phyloP scores from a whole-genome alignment of 2,888 invertebrate genomes.

The Spilarctia lutea region DNA sequence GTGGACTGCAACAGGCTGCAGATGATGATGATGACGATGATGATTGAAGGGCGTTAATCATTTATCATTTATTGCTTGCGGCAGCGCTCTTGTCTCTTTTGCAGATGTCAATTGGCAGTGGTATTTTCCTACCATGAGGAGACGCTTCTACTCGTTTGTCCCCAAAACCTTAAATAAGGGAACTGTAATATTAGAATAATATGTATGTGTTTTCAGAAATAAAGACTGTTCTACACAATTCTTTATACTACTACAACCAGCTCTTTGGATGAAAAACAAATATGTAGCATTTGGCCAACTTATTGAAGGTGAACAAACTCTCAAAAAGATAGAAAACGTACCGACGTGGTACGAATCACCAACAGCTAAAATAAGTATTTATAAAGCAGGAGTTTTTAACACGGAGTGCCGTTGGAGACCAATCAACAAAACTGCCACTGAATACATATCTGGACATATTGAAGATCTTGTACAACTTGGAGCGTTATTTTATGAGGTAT shows the following conservation, averaged over 20 bases:
- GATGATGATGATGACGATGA: too few relatives aligned
- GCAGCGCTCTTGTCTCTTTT: too few relatives aligned
- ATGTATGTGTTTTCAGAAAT: slow-evolving; percentile 83
- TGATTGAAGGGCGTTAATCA: too few relatives aligned
- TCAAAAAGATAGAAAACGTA: slow-evolving; percentile 87
- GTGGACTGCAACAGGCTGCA: too few relatives aligned
- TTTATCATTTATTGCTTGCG: too few relatives aligned
- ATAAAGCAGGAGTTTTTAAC: slow-evolving; percentile 70
- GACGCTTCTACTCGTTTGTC: too few relatives aligned
- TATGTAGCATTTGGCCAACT: slow-evolving; percentile 92
- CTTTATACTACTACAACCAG: slow-evolving; percentile 88
- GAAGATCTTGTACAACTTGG: slow-evolving; percentile 70
- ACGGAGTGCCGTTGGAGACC: slow-evolving; percentile 71
- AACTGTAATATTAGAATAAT: background rate
- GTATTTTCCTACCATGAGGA: too few relatives aligned
- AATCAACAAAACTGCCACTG: slow-evolving; percentile 67
- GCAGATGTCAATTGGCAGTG: too few relatives aligned
- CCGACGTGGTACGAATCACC: slow-evolving; percentile 89
- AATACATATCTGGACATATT: slow-evolving; percentile 71
- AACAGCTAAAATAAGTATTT: slow-evolving; percentile 60
- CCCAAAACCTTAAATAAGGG: background rate
- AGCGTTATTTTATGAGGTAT: slow-evolving; percentile 68
- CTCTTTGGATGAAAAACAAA: slow-evolving; percentile 90
- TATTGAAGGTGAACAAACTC: slow-evolving; percentile 88
- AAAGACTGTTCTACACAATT: slow-evolving; percentile 90